These are phyloP conservation scores for Rhegmatorhina hoffmannsi DNA, from an alignment of 2,113 vertebrate species.

Conservation along the genomic window DNA sequence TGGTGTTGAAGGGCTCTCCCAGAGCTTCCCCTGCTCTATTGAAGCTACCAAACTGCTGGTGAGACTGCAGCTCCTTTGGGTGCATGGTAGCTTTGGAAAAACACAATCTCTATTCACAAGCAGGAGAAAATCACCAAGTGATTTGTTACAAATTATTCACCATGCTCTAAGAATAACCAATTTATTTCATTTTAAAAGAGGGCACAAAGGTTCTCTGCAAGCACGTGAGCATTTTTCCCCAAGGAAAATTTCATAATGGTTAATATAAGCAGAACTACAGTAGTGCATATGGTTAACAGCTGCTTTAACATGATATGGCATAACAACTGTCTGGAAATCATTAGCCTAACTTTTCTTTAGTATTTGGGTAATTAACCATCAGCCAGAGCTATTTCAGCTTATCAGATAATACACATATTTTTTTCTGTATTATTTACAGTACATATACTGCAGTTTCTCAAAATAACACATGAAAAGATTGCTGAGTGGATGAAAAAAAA, in stretches of 20 bases:
- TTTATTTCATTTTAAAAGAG: conserved; percentile 47
- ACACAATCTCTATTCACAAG: background rate
- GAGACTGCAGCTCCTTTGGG: background rate
- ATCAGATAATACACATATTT: conserved; percentile 22
- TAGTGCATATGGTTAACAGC: conserved; percentile 71
- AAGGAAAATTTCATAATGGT: conserved; percentile 60
- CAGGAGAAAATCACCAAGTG: conserved; percentile 34
- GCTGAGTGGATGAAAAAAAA: background rate
- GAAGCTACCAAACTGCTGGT: background rate
- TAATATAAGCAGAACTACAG: conserved; percentile 59
- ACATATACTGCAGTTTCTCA: background rate
- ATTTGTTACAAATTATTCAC: conserved; percentile 52
- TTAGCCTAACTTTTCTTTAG: conserved; percentile 55
- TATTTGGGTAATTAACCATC: conserved; percentile 56
- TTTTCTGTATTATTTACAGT: conserved; percentile 18
- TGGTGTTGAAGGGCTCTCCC: background rate
- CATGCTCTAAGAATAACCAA: conserved; percentile 18
- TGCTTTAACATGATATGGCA: conserved; percentile 62
- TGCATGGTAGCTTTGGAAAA: background rate
- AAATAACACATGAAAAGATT: background rate
- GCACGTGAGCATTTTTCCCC: conserved; percentile 24
- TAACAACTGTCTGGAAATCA: conserved; percentile 64
- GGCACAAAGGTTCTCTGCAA: conserved; percentile 31
- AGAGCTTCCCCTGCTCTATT: background rate
- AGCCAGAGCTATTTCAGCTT: conserved; percentile 51